Evolutionary conservation across 2,113 vertebrate genomes (phyloP).

Genomic region (Hyperoodon ampullatus): DNA sequence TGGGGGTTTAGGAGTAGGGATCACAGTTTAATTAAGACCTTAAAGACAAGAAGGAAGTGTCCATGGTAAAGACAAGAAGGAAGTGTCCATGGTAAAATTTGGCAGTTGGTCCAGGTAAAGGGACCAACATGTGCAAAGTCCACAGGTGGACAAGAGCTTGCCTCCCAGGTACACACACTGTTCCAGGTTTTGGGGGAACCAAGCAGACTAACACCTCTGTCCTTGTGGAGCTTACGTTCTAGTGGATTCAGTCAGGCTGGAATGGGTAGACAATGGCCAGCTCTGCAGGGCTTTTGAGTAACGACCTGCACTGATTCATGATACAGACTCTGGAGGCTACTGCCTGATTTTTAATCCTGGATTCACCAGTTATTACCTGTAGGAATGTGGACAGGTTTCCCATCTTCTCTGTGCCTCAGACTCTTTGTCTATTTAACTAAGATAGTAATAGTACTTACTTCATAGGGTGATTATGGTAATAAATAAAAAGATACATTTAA

Average conservation of each 20-base stretch:
- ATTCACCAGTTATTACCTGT: background rate
- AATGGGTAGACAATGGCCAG: background rate
- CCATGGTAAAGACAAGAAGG: background rate
- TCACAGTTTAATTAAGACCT: background rate
- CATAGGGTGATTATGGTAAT: background rate
- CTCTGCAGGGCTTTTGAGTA: background rate
- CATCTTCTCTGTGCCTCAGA: background rate
- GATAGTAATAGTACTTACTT: background rate
- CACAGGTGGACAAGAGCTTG: background rate
- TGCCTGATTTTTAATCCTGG: background rate
- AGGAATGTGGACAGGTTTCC: background rate
- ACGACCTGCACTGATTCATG: background rate
- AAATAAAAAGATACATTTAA: background rate
- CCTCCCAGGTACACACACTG: background rate
- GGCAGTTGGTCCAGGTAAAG: background rate
- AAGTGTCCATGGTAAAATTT: background rate
- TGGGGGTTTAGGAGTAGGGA: background rate
- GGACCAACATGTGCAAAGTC: background rate
- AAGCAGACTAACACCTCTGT: background rate
- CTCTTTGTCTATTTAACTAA: background rate
- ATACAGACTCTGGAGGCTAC: background rate
- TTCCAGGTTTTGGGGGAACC: background rate
- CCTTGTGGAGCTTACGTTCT: background rate
- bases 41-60: background rate
- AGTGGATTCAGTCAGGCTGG: background rate